Base-by-base conservation (phyloP, 1,140 invertebrate species). In the Lepidurus couesii region DNA sequence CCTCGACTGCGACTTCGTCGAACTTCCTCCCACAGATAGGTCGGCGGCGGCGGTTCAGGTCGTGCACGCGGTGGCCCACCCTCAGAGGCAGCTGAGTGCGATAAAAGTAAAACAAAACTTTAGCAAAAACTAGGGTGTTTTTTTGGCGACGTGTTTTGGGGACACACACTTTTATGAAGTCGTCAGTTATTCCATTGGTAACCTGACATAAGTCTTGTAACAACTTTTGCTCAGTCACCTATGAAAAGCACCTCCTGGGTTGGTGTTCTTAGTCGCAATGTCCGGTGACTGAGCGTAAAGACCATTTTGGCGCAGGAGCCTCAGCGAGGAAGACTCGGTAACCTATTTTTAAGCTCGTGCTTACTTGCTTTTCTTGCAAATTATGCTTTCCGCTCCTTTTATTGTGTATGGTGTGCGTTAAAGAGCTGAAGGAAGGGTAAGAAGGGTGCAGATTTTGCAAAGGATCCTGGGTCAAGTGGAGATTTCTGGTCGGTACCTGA, bases 11-110 rank as follows among this genome's bases (percentile, higher is more conserved):
- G 84, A 80, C 88, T 86, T 82, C 89, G 85, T 81, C 87, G 84
- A 11, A 92, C 84, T 85, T 92, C 91, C 84, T 92, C 90, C 91
- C 91, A 92, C 86, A 89, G 87, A 84, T 91, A 91, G 43, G 90
- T 91, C 75, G 84, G 82, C 0, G 82, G 83, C 11, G 85, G 85
- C 16, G 85, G 81, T 10, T 82, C 83, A 16, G 85, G 85, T 10
- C 53, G 16, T 9, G 21, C 53, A 65, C 53, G 53, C 53, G 53
- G n/a, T 65, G 53, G 53, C 53, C 53, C 53, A n/a, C 53, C 53
- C 53, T 65, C 53, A 21, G 53, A 65, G 53, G 53, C 53, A 65
- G 53, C 53, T 65, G 53, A 11, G 45, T 65, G 34, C 34, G 4
- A 65, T 13, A 65, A 21, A n/a, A 21, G 53, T 13, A 65, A 21